Evolutionary conservation across 2,888 invertebrate species (phyloP), one percentile per base, ranked within the genome.

Genomic region (Chalcis sispes): DNA sequence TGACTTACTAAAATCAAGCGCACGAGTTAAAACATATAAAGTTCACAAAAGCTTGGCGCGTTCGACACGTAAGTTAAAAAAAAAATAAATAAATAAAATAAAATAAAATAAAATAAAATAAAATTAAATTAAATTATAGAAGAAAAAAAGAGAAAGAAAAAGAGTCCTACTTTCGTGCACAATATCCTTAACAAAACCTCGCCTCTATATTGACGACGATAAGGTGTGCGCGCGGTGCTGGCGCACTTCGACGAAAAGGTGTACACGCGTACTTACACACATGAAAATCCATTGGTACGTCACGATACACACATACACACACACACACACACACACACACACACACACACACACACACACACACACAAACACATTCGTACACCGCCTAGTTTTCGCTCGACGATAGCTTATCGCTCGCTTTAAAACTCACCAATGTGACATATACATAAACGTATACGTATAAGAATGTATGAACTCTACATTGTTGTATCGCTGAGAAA

Each of bases 121-220:
- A 20, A 4, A 48, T n/a, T n/a, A n/a, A n/a, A n/a, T n/a, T n/a
- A n/a, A n/a, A n/a, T n/a, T n/a, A 32, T 20, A 36, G 27, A 71
- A 62, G 50, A 32, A 54, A 64, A 42, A 54, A 67, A 40, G 52
- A 25, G 25, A 58, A 29, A 29, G 5, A 50, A 13, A 20, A 4
- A 48, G 20, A 20, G 3, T 3, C 2, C 42, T 5, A 32, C 20
- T 15, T 40, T 42, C 64, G 58, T 61, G 46, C 56, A 48, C 27
- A 42, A 65, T 75, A 75, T 71, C 70, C 59, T 48, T 61, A 76
- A 76, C 71, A 67, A 72, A 72, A 48, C 66, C 66, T 72, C 48
- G 54, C 65, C 61, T 54, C 61, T 72, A 25, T 36, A 20, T 8
- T n/a, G n/a, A n/a, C 46, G 65, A 52, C 52, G 73, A 75, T 71